Evolutionary conservation across 2,113 vertebrate genomes (phyloP), one percentile per base, ranked within the genome.

Genomic region (Petromus typicus): DNA sequence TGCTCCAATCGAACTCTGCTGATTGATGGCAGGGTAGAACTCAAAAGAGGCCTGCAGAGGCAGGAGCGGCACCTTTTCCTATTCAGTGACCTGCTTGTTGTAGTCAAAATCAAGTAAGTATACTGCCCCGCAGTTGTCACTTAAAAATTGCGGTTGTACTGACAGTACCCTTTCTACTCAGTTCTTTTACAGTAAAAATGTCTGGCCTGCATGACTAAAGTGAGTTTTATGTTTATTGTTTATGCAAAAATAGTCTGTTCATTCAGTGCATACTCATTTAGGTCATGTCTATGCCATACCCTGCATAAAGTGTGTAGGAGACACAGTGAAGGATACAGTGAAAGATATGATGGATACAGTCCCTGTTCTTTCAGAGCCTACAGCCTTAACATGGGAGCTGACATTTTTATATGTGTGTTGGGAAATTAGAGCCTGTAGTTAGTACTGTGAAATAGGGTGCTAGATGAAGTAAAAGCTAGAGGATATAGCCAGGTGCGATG

Each of bases 31-130:
- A 99, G 99, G 0, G 98, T 98, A 48, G 99, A 99, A 95, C 98
- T 99, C 89, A 99, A 99, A 98, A 99, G 99, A 0, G 99, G 99
- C 59, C 98, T 99, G 80, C 99, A 99, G 97, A 99, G 98, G 73
- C 99, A 99, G 97, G 99, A 99, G 83, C 98, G 99, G 54, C 99
- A 99, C 95, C 98, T 99, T 94, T 99, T 99, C 97, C 99, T 99
- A 80, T 99, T 99, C 98, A 99, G 96, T 5, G 99, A 99, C 97
- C 97, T 99, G 5, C 98, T 99, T 89, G 98, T 99, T 87, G 98
- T 99, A 95, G 98, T 99, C 97, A 99, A 99, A 97, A 98, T 99
- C 97, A 99, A 99, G 99, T 99, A 97, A 98, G 99, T 98, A 91
- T 56, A 40, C 8, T 30, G 13, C 87, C 2, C 27, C 67, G 14